phyloP scores from a whole-genome alignment of 1,140 invertebrate genomes.

The Aphelinus certus region DNA sequence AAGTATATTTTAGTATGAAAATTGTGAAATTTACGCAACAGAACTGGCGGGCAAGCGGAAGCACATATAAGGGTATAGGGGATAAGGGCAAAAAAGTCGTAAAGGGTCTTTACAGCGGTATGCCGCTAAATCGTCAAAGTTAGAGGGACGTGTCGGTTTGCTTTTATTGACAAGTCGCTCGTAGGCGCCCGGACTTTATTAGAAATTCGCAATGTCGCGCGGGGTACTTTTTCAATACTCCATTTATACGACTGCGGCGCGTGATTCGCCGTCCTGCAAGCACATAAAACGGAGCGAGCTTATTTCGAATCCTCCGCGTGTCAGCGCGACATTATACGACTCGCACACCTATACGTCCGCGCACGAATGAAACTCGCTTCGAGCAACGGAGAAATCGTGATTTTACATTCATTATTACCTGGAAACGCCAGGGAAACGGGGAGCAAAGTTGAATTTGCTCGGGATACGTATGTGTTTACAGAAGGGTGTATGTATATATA shows the following conservation, averaged over 20 bases:
- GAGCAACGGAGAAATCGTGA: too few relatives aligned
- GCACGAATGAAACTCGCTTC: too few relatives aligned
- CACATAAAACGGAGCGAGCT: neutral
- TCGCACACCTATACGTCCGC: too few relatives aligned
- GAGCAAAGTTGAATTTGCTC: too few relatives aligned
- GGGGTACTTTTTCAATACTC: constrained; percentile 54
- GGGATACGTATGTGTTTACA: too few relatives aligned
- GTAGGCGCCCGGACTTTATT: constrained; percentile 46
- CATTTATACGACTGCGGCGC: constrained; percentile 34
- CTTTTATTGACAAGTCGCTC: constrained; percentile 48
- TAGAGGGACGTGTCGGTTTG: constrained; percentile 36
- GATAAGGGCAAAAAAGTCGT: constrained; percentile 37
- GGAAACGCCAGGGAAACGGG: too few relatives aligned
- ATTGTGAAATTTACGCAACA: constrained; percentile 15
- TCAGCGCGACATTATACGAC: too few relatives aligned
- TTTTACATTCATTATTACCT: too few relatives aligned
- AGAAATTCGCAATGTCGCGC: constrained; percentile 46
- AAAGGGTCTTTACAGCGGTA: constrained; percentile 38
- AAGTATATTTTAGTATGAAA: constrained; percentile 15
- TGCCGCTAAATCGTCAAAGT: constrained; percentile 37
- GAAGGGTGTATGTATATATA: too few relatives aligned
- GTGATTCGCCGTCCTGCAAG: constrained; percentile 10
- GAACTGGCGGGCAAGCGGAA: too few relatives aligned
- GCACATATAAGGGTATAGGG: too few relatives aligned
- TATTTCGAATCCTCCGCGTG: neutral